A percentile compares a stretch with the other conserved stretches of the same genome.
phyloP scores from a whole-genome alignment of 2,113 vertebrate species.

The Climacteris rufus region DNA sequence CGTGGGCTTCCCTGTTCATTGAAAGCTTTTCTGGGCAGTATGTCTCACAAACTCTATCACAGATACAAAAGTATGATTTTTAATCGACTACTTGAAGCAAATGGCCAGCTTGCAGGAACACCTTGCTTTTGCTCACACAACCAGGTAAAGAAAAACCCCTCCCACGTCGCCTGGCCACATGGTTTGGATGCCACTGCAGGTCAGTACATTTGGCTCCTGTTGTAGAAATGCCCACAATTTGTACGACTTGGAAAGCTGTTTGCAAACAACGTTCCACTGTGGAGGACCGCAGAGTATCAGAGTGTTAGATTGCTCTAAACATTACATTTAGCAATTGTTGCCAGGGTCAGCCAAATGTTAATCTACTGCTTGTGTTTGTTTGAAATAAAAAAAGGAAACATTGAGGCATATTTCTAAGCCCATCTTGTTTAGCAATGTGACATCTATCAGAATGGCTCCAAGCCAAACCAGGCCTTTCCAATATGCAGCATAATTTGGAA shows the following conservation, averaged over 20 bases:
- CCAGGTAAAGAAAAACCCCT: not conserved
- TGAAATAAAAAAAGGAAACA: conserved; percentile 46
- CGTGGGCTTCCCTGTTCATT: not conserved
- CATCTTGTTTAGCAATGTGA: conserved; percentile 51
- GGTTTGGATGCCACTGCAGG: not conserved
- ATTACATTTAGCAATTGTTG: conserved; percentile 38
- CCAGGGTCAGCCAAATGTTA: conserved; percentile 64
- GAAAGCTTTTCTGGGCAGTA: conserved; percentile 35
- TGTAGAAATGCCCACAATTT: not conserved
- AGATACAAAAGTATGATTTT: conserved; percentile 26
- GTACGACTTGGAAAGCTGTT: conserved; percentile 14
- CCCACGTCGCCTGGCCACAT: fast-evolving
- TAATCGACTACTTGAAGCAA: not conserved
- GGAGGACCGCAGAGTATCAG: not conserved
- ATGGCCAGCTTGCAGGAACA: not conserved
- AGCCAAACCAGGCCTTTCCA: conserved; percentile 26
- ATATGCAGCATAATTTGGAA: not conserved
- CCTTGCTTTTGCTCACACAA: not conserved
- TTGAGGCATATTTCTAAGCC: conserved; percentile 24
- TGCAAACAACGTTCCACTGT: not conserved
- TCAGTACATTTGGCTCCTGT: not conserved
- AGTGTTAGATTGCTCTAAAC: conserved; percentile 32
- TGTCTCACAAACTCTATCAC: conserved; percentile 44
- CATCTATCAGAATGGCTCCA: conserved; percentile 47
- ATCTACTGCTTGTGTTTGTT: conserved; percentile 60